Evolutionary conservation across 2,113 vertebrate species (phyloP), one percentile per base, ranked within the genome.

Genomic region (Neopipo cinnamomea): DNA sequence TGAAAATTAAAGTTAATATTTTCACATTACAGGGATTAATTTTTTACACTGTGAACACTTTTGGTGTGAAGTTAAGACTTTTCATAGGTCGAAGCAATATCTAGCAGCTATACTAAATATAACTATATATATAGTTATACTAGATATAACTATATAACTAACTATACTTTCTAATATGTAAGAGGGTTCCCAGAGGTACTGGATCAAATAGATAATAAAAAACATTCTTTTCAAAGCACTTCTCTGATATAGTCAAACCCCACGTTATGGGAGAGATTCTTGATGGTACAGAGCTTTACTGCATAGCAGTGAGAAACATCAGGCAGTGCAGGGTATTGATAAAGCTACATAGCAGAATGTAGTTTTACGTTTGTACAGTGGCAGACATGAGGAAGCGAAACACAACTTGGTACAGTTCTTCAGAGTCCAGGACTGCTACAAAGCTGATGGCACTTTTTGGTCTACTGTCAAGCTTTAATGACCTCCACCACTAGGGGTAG

Each of bases 381-480:
- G 4, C 23, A 78, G 25, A 46, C 0, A 1, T 10, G 42, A 87
- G 14, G 28, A 70, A 80, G 3, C n/a, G 13, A 84, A n/a, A 62
- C 23, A 37, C 1, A 37, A 12, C 1, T 31, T 3, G 1, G 6
- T 49, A 3, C 3, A 31, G 13, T 4, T 59, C 9, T 47, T 61
- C 14, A 12, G 15, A 39, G 21, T 39, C 33, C 3, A 42, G 35
- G 21, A 55, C 33, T 58, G 12, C 11, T 58, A 23, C 28, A 91
- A 35, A 75, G 15, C 5, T 68, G 12, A 61, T 55, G 35, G 12
- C 2, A 42, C 7, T 78, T 73, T 52, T 61, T 58, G 4, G 4
- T 53, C 24, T 73, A 65, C 33, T 44, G 3, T 52, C 1, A 14
- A 33, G 9, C 4, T 74, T 22, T 53, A 58, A 31, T 30, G 9